Base-by-base conservation (phyloP, 2,797 vertebrate species). In the Carcharodon carcharias region DNA sequence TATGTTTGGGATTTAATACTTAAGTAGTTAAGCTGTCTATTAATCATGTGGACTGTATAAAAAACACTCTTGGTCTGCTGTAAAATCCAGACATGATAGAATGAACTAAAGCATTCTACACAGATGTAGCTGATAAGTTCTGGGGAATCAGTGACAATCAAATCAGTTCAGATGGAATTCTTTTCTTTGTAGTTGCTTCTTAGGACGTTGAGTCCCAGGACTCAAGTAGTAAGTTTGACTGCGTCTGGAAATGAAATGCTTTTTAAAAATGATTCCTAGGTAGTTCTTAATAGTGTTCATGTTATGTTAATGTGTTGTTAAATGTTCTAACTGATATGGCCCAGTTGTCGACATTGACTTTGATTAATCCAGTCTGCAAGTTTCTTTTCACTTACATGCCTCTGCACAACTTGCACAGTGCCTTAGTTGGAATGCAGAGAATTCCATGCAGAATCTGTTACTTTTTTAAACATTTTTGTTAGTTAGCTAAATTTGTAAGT, bases 1-100 rank as follows among this genome's bases (percentile, higher is more conserved):
- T 95, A 93, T 96, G 96, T 95, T 96, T 88, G 80, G 73, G 93
- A 96, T 96, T 95, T 95, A 87, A 95, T 65, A 95, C 96, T 67
- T 67, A 88, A 71, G 50, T 96, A 71, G 63, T 69, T 96, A 65
- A 92, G 77, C 31, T 61, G 58, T 45, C 92, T 65, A 96, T 96
- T 95, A 82, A 96, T 96, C 96, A 96, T 40, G 45, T 45, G 65
- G 92, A 82, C 73, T 45, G 14, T 71, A 77, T 96, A 65, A 85
- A 96, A 93, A 95, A 56, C 96, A 96, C 50, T 85, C 56, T 80
- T 54, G 71, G 23, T 63, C 80, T 61, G 56, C 56, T 96, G 92
- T 85, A 28, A 96, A 95, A 73, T 85, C 92, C 96, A 96, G 92
- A 95, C 92, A 45, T 82, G 89, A 92, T 67, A 92, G 87, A 96